Base-by-base conservation (phyloP, 53 echinoderm and acorn worm species). In the Holothuria scabra region DNA sequence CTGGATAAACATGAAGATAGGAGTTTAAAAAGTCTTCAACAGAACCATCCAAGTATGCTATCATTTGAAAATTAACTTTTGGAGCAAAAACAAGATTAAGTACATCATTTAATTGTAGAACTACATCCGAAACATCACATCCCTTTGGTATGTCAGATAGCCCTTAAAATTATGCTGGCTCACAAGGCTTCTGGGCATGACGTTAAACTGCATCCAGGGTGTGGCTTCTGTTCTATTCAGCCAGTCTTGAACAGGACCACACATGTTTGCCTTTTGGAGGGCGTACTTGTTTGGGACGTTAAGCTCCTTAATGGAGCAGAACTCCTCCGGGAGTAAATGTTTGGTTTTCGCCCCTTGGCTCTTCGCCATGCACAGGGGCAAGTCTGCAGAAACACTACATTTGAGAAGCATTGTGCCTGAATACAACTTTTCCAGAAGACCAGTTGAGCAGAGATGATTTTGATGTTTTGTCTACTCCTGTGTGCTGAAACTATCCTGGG, bases 321-420 rank as follows among this genome's bases (percentile, higher is more conserved):
- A n/a, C n/a, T n/a, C n/a, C n/a, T n/a, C n/a, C n/a, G n/a, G n/a
- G n/a, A n/a, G n/a, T n/a, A n/a, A n/a, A n/a, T n/a, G n/a, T n/a
- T n/a, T n/a, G n/a, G n/a, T n/a, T n/a, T n/a, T n/a, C n/a, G n/a
- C n/a, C n/a, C n/a, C n/a, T n/a, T n/a, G n/a, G n/a, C n/a, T n/a
- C n/a, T n/a, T n/a, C n/a, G n/a, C n/a, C n/a, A n/a, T n/a, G n/a
- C 49, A 74, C 20, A 48, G 74, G 74, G 52, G 26, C 74, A 23
- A 74, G 25, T 74, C 74, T 7, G 37, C 74, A 74, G 9, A 74
- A 48, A 48, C 74, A 74, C 74, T n/a, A 74, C 74, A 74, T 74
- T 24, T 74, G 74, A 23, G 74, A 74, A 3, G 74, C 74, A 74
- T 52, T 74, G 46, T 74, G 74, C 37, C 46, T 74, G 23, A 74